Evolutionary conservation across 2,888 invertebrate species (phyloP), one percentile per base, ranked within the genome.

Genomic region (Sesia apiformis): DNA sequence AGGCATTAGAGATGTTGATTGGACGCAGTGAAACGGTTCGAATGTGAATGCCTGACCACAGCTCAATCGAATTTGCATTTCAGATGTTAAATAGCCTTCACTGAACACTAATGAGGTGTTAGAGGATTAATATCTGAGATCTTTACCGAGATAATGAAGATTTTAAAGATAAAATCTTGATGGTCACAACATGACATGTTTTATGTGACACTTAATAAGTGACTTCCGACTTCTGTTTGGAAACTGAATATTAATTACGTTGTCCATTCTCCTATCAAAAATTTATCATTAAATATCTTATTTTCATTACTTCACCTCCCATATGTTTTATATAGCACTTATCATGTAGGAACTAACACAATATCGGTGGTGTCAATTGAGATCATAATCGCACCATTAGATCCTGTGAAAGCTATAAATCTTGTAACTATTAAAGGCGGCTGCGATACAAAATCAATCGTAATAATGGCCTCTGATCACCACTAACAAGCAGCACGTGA

Each of bases 401-500:
- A 73, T 80, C 64, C 74, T 78, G 80, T 83, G 81, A 81, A 81
- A 78, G 72, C 72, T 73, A 75, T 85, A 84, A 84, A 85, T 81
- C 77, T 77, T 74, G 69, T 67, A 67, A 71, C 69, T 49, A 69
- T 67, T 68, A 68, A 64, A 74, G 73, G 78, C 76, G 67, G 69
- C 66, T 70, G 58, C 62, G 73, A 74, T 78, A 75, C 62, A 72
- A 66, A 81, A 76, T 79, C 80, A 84, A 81, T 84, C 78, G 72
- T 75, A 74, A 80, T 83, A 78, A 80, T 75, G 72, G 71, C 66
- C 72, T 64, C 76, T 77, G 81, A 81, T 79, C 74, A 79, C 71
- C 76, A 70, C 81, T 88, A 89, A 89, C 87, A 82, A 87, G 86
- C 74, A 74, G 81, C 85, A 78, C 81, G 81, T 79, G 84, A 76